Base-by-base conservation (phyloP, 2,888 invertebrate genomes). In the Amphipoea oculea region DNA sequence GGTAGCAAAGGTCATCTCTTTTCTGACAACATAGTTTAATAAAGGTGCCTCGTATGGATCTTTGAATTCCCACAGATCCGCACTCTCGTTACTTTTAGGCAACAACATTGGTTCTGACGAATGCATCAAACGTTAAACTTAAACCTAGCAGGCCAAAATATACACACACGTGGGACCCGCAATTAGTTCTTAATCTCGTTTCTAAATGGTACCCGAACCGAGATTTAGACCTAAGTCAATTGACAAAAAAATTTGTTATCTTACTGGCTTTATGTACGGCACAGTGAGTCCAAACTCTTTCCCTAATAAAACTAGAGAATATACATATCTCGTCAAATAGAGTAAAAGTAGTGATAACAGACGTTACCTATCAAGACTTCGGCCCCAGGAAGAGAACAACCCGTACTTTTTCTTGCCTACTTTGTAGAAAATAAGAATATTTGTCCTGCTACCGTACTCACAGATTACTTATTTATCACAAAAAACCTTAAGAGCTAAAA, bases 31-130 rank as follows among this genome's bases (percentile, higher is more conserved):
- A 9, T 48, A 68, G 20, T 68, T 68, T 29, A 68, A 48, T 48
- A 68, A 68, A 68, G 29, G 68, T 68, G 48, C 68, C 20, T 68
- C 68, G 29, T 48, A 68, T 9, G 68, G 68, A 68, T 29, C 68
- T 1, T 9, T 68, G 11, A 68, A 68, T 68, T 29, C 48, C 17
- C 45, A 68, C 17, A 68, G 68, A 68, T 68, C 68, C 29, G 68
- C 68, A 48, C 48, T 68, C 45, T 67, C 45, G n/a, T 4, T 67
- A 29, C 29, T 29, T 29, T 29, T 29, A 1, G 29, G 29, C 29
- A 29, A 29, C 29, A 29, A 29, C 29, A 67, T 68, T 68, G 68
- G 68, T 68, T 68, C 68, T 9, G 68, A 68, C 17, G 48, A 68
- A 48, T 68, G 68, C 45, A 68, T 68, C 29, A 68, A 68, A 68